Evolutionary conservation across 2,797 vertebrate genomes (phyloP), one percentile per base, ranked within the genome.

Genomic region (Babyrousa celebensis): DNA sequence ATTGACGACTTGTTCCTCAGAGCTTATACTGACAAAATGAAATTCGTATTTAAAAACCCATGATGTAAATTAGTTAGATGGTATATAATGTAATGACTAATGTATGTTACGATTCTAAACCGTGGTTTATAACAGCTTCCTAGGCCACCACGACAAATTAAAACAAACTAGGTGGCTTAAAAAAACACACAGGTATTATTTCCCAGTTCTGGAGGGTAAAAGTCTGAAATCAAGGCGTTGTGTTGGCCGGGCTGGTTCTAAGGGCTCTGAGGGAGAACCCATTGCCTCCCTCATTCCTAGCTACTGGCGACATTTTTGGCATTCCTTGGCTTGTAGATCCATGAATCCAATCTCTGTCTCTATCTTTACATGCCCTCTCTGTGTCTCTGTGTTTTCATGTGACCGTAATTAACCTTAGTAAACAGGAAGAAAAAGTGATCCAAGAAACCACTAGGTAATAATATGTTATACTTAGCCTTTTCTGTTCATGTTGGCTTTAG

Each of bases 11-110:
- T 65, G 2, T 16, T 93, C 70, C 56, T 88, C 9, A 8, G 62
- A 91, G 12, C 4, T 6, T 23, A 75, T 18, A 18, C 18, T 43
- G 58, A 65, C 18, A 36, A 58, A 74, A 93, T 67, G 79, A 65
- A 88, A 92, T 92, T 29, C 58, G 18, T 62, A 56, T 87, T 79
- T 86, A 27, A 32, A 87, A 97, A 62, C 4, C 16, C 27, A 27
- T 29, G 32, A 56, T 15, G 27, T 9, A 82, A 71, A 29, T 74
- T 52, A 48, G 27, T 70, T 75, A 68, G 25, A 48, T 27, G 32
- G 25, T 48, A 25, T 79, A 15, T 12, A 79, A 71, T 6, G 48
- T 43, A 29, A 71, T 16, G 4, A 58, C 18, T 11, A 91, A 80
- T 17, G 74, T 4, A 20, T 12, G 16, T 62, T 60, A 75, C 14